A percentile compares a stretch with the other conserved stretches of the same genome.
Evolutionary conservation across 2,888 invertebrate genomes (phyloP).

Genomic region (Caenorhabditis sp.): DNA sequence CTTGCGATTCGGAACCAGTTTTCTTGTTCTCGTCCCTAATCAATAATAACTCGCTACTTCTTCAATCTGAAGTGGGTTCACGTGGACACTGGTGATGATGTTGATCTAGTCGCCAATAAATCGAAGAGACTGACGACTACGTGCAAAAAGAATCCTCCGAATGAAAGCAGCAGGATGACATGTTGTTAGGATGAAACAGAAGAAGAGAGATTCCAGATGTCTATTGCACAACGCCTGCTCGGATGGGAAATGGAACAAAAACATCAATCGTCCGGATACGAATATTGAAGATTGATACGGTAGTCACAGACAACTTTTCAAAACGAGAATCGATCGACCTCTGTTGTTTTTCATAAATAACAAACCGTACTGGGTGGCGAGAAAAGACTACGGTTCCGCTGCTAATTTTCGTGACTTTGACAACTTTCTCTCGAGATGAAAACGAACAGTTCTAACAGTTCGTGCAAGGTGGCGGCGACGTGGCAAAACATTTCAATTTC

Average conservation of each 20-base stretch:
- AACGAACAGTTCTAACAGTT: not conserved
- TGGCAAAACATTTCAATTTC: constrained; percentile 2
- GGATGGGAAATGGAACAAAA: not conserved
- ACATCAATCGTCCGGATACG: not conserved
- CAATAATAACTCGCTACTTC: constrained; percentile 42
- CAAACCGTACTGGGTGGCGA: not conserved
- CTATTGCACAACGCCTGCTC: constrained; percentile 24
- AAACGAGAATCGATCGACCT: not conserved
- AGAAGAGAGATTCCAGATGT: constrained; percentile 6
- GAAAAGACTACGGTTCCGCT: constrained; percentile 12
- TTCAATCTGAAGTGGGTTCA: constrained; percentile 5
- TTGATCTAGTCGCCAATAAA: constrained; percentile 12
- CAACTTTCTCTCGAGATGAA: constrained; percentile 8
- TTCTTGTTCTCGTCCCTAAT: constrained; percentile 33
- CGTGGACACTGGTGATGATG: constrained; percentile 7
- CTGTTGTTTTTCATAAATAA: constrained; percentile 3
- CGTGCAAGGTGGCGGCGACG: not conserved
- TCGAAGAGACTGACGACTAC: not conserved
- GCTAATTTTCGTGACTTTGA: constrained; percentile 33
- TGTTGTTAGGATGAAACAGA: constrained; percentile 2
- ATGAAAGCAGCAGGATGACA: constrained; percentile 1
- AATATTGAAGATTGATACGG: not conserved
- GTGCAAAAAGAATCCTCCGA: not conserved
- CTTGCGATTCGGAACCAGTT: constrained; percentile 53
- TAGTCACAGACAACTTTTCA: not conserved